A percentile compares a stretch with the other conserved stretches of the same genome.
These are phyloP conservation scores for Orthosia incerta DNA, from an alignment of 2,888 invertebrate species.

Conservation along the genomic window DNA sequence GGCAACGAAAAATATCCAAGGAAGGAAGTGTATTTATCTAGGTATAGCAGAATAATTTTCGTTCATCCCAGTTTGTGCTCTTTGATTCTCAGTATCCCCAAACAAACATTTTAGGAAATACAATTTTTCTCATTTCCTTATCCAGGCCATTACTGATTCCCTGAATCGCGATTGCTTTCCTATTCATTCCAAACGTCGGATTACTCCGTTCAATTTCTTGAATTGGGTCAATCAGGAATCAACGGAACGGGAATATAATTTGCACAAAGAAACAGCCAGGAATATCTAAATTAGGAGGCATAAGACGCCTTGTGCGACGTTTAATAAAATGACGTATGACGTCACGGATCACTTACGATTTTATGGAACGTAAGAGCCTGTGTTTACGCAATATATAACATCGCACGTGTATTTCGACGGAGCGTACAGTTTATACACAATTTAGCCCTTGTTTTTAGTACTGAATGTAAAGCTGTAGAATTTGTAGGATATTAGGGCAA, in stretches of 20 bases:
- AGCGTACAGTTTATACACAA: constrained; percentile 53
- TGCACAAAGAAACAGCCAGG: constrained; percentile 19
- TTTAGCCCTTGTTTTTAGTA: constrained; percentile 59
- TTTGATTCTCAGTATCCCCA: neutral
- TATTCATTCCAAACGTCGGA: constrained; percentile 43
- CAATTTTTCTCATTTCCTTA: constrained; percentile 43
- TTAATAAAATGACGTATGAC: constrained; percentile 63
- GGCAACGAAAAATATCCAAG: neutral
- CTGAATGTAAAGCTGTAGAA: constrained; percentile 51
- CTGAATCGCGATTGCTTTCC: constrained; percentile 34
- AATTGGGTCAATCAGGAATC: constrained; percentile 47
- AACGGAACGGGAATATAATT: constrained; percentile 37
- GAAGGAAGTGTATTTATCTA: neutral
- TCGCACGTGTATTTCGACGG: constrained; percentile 40
- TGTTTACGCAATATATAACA: constrained; percentile 56
- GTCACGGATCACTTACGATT: constrained; percentile 44
- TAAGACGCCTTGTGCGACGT: constrained; percentile 36
- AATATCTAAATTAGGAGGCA: constrained; percentile 48
- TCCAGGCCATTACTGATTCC: constrained; percentile 48
- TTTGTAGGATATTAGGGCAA: constrained; percentile 54
- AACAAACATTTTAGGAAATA: constrained; percentile 32
- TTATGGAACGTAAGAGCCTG: constrained; percentile 46
- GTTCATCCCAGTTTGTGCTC: constrained; percentile 1
- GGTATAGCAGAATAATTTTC: neutral
- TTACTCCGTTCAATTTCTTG: constrained; percentile 35